Evolutionary conservation across 1,140 invertebrate species (phyloP), one percentile per base, ranked within the genome.

Genomic region (Anoplolepis gracilipes): DNA sequence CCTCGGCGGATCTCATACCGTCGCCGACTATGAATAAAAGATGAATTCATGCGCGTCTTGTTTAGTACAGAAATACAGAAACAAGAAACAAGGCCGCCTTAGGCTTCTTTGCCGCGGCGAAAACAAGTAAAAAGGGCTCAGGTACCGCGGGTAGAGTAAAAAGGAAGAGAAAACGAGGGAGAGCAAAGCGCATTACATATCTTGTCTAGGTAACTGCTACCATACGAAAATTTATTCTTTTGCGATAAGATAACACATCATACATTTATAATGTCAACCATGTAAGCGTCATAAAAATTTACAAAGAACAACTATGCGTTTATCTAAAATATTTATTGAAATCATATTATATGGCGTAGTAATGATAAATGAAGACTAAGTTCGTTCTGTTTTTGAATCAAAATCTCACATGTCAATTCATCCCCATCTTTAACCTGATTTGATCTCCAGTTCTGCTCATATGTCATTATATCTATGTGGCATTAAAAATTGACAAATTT

Each of bases 21-120:
- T 55, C 64, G 72, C 65, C 46, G 61, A 39, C 59, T 91, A 93
- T 93, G 92, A 92, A 93, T 93, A 93, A 93, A 93, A 93, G 86
- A 93, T 93, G 89, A 92, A 92, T 93, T 92, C 88, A 92, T 93
- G 91, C 88, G 85, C 87, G 89, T 88, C 86, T 85, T 88, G 82
- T 88, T 55, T 79, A 79, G 59, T 46, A 55, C 65, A 22, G 62
- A 82, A 73, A 82, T 72, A 82, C 53, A 82, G 64, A 88, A 72
- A 61, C 81, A 61, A 88, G 86, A 81, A 88, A 88, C 86, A 88
- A 75, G 87, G 70, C 69, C 69, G 78, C 78, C n/a, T 33, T 39
- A 59, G 53, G 62, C 55, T 79, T 87, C 62, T 67, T 79, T 49
- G 55, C 49, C 33, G 46, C 49, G n/a, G 46, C 22, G n/a, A 85